Evolutionary conservation across 30 jellyfish, hydroid and myxozoan species (phyloP), one percentile per base, ranked within the genome.

Genomic region (Pelagia noctiluca): DNA sequence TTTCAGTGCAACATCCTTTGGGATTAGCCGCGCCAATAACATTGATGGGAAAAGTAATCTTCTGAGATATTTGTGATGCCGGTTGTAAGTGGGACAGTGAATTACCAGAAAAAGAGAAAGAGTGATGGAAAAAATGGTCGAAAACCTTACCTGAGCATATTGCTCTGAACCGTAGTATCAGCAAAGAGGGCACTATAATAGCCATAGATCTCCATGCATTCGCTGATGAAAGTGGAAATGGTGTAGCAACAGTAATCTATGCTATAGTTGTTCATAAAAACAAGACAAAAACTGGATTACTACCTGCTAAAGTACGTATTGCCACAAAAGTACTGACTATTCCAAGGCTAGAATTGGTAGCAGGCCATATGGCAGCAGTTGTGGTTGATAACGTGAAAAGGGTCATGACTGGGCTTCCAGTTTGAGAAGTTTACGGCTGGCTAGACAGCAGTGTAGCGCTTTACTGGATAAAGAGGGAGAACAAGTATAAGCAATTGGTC

Each of bases 401-500:
- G 68, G 57, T 42, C 12, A 5, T 42, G 16, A 42, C 57, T 5
- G 8, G 57, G 16, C 16, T 5, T 42, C 57, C 57, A 16, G 57
- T 42, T 5, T 16, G 57, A 8, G 16, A 42, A 42, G 57, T 42
- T 16, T 42, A 42, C 16, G 57, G 57, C 57, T 42, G 57, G 57
- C 57, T 42, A 42, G 57, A 42, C 16, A 42, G 57, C 57, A 49
- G 88, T 1, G 91, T 83, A n/a, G 97, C 78, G 0, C 60, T 89
- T 18, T 82, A 89, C 37, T 72, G 91, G 97, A 76, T 82, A 21
- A 36, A 46, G 80, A 91, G 84, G 38, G 47, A 67, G 66, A 72
- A 86, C 12, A 35, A 49, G 1, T 89, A 89, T 78, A 82, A 65
- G 83, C 91, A 60, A 53, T 89, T 63, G 67, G 97, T 89, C 32